Percentiles rank a stretch among this genome's conserved stretches.
Conservation (phyloP, 1,140 invertebrate genomes). For the Ceratoteleas bidentatus region DNA sequence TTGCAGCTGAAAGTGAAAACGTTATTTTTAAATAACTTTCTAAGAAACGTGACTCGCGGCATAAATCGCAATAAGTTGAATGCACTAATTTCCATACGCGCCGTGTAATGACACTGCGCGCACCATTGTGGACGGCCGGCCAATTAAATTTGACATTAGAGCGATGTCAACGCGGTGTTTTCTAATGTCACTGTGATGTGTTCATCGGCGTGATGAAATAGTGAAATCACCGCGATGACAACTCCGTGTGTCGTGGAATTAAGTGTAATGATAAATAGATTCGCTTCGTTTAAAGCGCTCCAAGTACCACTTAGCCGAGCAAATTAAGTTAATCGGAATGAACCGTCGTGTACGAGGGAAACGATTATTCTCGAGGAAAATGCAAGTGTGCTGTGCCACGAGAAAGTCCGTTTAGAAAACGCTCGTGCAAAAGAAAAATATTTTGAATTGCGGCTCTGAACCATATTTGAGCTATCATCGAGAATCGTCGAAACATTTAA, state of each 20-base stretch:
- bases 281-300: neutral
- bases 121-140: neutral
- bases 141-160: slow-evolving; percentile 34
- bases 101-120: slow-evolving; percentile 5
- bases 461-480: too few relatives aligned
- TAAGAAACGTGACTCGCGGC: slow-evolving; percentile 1
- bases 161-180: slow-evolving; percentile 21
- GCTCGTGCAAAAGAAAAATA: too few relatives aligned
- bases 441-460: too few relatives aligned
- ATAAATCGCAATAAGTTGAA: slow-evolving; percentile 27
- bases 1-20: slow-evolving; percentile 1
- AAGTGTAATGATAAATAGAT: slow-evolving; percentile 26
- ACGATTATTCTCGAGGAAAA: too few relatives aligned
- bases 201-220: slow-evolving; percentile 31
- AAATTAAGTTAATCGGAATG: too few relatives aligned
- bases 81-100: slow-evolving; percentile 15
- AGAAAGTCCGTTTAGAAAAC: too few relatives aligned
- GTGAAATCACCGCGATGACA: slow-evolving; percentile 27
- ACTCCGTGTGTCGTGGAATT: slow-evolving; percentile 8
- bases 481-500: too few relatives aligned
- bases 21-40: slow-evolving; percentile 11
- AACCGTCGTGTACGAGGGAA: too few relatives aligned
- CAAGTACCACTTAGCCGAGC: too few relatives aligned
- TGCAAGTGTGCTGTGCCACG: too few relatives aligned
- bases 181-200: slow-evolving; percentile 35